A percentile compares a stretch with the other conserved stretches of the same genome.
phyloP scores from a whole-genome alignment of 2,797 vertebrate species.

The Pampus argenteus region DNA sequence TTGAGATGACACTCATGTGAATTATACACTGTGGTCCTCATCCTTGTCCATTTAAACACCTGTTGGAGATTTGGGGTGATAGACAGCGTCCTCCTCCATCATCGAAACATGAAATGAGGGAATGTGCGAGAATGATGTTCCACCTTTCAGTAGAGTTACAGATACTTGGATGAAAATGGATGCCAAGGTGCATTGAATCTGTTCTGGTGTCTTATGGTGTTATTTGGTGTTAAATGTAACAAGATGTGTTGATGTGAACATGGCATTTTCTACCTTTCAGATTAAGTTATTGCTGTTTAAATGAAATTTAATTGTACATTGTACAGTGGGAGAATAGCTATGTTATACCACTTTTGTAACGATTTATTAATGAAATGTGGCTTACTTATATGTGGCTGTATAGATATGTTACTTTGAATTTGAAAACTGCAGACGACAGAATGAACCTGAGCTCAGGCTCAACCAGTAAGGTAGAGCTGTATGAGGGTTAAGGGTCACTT shows the following conservation, averaged over 20 bases:
- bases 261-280: background rate
- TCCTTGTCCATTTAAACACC: background rate
- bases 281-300: background rate
- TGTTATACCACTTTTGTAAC: background rate
- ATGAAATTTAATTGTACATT: background rate
- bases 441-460: background rate
- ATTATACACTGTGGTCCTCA: too few relatives aligned
- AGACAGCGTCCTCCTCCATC: background rate
- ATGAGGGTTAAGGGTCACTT: background rate
- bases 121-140: background rate
- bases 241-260: background rate
- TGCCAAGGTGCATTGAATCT: background rate
- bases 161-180: background rate
- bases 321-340: background rate
- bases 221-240: too few relatives aligned
- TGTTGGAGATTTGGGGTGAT: background rate
- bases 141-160: background rate
- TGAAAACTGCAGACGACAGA: too few relatives aligned
- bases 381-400: background rate
- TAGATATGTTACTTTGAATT: background rate
- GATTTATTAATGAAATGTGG: background rate
- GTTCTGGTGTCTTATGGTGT: background rate
- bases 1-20: too few relatives aligned
- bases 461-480: background rate
- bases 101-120: background rate